A percentile compares a stretch with the other conserved stretches of the same genome.
phyloP scores from a whole-genome alignment of 2,797 vertebrate species.

The Cossypha heuglini region DNA sequence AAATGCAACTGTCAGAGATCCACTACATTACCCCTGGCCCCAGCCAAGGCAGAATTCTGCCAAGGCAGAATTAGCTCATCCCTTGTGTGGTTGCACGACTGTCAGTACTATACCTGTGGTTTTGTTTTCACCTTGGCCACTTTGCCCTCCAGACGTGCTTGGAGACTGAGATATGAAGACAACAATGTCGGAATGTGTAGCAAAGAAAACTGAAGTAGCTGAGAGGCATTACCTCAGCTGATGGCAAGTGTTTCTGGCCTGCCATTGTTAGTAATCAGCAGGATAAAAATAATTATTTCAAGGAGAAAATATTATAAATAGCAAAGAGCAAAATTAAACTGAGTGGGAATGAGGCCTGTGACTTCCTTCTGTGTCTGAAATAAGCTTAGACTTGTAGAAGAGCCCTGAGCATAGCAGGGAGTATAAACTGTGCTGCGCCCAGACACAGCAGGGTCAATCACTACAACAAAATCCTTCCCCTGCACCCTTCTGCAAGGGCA shows the following conservation, averaged over 20 bases:
- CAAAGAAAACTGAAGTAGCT: neutral
- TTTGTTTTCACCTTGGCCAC: neutral
- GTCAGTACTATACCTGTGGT: neutral
- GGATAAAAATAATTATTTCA: neutral
- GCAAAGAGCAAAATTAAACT: neutral
- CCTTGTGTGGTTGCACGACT: neutral
- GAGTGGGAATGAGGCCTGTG: neutral
- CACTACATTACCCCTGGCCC: neutral
- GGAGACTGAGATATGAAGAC: neutral
- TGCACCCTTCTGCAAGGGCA: neutral
- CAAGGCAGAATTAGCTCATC: neutral
- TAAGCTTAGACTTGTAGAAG: neutral
- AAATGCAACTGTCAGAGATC: neutral
- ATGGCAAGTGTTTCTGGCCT: neutral
- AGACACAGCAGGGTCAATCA: accelerated
- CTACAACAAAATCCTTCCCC: neutral
- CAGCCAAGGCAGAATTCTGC: neutral
- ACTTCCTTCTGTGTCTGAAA: neutral
- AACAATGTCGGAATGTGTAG: neutral
- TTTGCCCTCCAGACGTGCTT: neutral
- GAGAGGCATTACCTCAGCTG: neutral
- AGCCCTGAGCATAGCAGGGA: neutral
- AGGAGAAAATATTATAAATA: neutral
- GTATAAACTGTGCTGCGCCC: neutral
- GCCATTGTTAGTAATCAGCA: neutral